Evolutionary conservation across 2,888 invertebrate species (phyloP), one percentile per base, ranked within the genome.

Genomic region (Noctua comes): DNA sequence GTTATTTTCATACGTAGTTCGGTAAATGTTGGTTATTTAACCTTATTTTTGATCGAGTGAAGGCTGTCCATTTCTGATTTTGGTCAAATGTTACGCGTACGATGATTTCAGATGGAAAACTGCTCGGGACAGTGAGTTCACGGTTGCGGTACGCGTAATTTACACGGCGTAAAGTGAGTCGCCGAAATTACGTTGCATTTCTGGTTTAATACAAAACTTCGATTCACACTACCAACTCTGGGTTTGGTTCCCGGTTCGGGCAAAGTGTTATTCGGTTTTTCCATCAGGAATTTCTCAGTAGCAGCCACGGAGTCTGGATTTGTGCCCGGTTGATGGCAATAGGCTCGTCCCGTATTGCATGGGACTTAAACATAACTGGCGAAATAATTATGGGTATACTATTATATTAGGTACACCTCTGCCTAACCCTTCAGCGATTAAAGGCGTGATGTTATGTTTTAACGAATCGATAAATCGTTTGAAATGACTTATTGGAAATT

Each of bases 1-100:
- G 88, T 84, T 91, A 90, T 90, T 90, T 90, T 90, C 90, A 91
- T 90, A 86, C 80, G 84, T 88, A 87, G 85, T 83, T 83, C 64
- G 27, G 59, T 54, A 77, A 76, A 85, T 82, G 57, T 76, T 68
- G 65, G 48, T 66, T 71, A 54, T 81, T 79, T 59, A n/a, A 54
- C 10, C 27, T 76, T 13, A 46, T 36, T 24, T 81, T 84, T 70
- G 69, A 68, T 62, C 27, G 36, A 68, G 68, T 74, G 57, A 73
- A 70, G 11, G 43, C 73, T 40, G 27, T 27, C n/a, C 8, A 68
- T 77, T 51, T n/a, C 16, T 73, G 68, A 68, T 80, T 77, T 73
- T 68, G 7, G 2, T 59, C 24, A 54, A 79, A 54, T 59, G 31
- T 65, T 66, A 68, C 27, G 8, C 6, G 16, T 27, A 31, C 31